phyloP scores from a whole-genome alignment of 1,140 invertebrate species.

The Ganaspis sp. region DNA sequence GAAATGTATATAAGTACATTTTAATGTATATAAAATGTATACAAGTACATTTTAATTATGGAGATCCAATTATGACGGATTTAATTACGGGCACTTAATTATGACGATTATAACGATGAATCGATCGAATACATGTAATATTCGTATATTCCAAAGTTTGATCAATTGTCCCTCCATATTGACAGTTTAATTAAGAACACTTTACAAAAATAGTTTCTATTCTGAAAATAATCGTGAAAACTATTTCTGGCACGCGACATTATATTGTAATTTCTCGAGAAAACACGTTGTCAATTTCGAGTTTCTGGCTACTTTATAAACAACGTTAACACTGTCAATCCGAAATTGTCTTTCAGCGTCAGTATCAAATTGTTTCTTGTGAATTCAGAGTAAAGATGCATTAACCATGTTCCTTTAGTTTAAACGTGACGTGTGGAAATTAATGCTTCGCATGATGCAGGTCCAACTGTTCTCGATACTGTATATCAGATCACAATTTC shows the following conservation, averaged over 20 bases:
- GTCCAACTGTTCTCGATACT: background rate
- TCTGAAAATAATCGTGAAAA: background rate
- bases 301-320: background rate
- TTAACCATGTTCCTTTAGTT: background rate
- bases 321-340: background rate
- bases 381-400: background rate
- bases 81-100: too few species aligned
- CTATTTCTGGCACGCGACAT: background rate
- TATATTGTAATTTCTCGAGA: background rate
- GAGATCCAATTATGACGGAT: too few species aligned
- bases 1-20: too few species aligned
- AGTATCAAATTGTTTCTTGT: background rate
- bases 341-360: background rate
- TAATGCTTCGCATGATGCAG: conserved; percentile 5
- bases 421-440: background rate
- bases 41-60: too few species aligned
- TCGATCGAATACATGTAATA: too few species aligned
- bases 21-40: too few species aligned
- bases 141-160: too few species aligned
- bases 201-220: background rate
- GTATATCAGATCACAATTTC: conserved; percentile 5
- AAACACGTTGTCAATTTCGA: background rate
- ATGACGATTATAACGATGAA: too few species aligned
- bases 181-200: too few species aligned
- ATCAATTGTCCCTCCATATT: too few species aligned